phyloP scores from a whole-genome alignment of 2,113 vertebrate species.

The Poecile atricapillus region DNA sequence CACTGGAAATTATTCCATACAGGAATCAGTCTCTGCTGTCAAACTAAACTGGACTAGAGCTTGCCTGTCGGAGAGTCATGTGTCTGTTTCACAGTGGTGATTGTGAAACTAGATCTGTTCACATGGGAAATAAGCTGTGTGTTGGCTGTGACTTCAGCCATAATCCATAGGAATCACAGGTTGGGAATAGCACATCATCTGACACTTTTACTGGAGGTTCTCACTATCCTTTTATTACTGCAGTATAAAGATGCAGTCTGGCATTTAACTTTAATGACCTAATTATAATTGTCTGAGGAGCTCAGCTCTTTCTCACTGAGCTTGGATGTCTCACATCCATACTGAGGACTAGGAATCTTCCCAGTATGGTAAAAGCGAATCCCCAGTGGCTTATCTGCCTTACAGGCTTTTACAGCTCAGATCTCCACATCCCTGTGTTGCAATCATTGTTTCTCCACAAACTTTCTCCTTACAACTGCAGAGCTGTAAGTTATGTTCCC shows the following conservation, averaged over 20 bases:
- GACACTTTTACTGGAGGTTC: background rate
- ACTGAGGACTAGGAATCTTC: background rate
- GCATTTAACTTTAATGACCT: background rate
- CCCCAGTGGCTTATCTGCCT: background rate
- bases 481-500: background rate
- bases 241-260: slow-evolving; percentile 7
- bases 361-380: background rate
- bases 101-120: background rate
- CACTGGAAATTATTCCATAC: background rate
- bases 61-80: background rate
- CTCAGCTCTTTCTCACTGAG: background rate
- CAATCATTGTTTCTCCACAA: background rate
- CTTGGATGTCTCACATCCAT: accelerated
- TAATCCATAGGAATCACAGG: background rate
- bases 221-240: background rate
- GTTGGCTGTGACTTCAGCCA: background rate
- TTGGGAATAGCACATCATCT: background rate
- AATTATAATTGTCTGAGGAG: background rate
- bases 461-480: background rate
- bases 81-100: background rate
- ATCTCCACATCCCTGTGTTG: background rate
- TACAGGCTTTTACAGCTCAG: background rate
- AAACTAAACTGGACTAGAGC: background rate
- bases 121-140: background rate
- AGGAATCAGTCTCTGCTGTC: background rate